Conservation (phyloP, 2,888 invertebrate genomes). For the Arctia plantaginis region DNA sequence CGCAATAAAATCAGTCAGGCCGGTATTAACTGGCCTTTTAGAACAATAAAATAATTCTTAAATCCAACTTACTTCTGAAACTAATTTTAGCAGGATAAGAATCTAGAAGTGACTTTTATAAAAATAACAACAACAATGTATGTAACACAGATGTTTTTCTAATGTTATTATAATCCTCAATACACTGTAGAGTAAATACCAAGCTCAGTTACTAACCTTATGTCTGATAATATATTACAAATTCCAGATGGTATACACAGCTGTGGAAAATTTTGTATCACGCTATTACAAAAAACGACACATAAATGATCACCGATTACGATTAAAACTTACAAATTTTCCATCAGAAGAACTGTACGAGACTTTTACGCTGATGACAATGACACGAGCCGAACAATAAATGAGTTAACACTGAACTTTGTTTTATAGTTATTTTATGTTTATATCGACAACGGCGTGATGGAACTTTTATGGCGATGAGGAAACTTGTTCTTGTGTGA, state of each 20-base stretch:
- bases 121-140: no score
- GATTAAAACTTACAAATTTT: background rate
- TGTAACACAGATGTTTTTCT: no score
- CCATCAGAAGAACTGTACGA: background rate
- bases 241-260: background rate
- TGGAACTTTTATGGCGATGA: conserved; percentile 22
- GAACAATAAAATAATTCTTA: no score
- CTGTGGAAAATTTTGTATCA: background rate
- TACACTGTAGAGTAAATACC: background rate
- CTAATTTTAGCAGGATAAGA: no score
- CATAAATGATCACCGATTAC: background rate
- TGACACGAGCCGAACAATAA: conserved; percentile 7
- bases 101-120: no score
- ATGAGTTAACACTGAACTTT: conserved; percentile 16
- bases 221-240: no score
- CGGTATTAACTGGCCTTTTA: no score
- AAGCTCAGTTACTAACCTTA: background rate
- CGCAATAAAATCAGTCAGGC: no score
- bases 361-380: conserved; percentile 5
- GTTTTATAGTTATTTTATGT: conserved; percentile 20
- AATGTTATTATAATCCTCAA: no score
- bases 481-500: conserved; percentile 16
- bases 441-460: conserved; percentile 16
- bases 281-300: background rate
- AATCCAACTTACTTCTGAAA: no score